Conservation (phyloP, 2,113 vertebrate species). For the Hippopotamus amphibius region DNA sequence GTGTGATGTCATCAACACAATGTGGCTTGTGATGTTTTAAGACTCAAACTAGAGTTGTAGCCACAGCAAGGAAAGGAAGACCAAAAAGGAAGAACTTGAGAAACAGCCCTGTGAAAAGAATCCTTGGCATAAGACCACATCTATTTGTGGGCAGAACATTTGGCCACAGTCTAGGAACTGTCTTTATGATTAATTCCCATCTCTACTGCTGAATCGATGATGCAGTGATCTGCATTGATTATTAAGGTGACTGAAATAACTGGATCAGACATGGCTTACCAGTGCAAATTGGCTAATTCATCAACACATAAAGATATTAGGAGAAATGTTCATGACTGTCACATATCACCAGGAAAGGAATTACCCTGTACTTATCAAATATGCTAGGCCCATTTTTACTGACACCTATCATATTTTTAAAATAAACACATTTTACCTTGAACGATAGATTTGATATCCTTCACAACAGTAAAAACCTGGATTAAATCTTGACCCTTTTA, state of each 20-base stretch:
- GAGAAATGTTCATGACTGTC: conserved; percentile 74
- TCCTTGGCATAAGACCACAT: conserved; percentile 7
- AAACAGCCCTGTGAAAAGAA: not conserved
- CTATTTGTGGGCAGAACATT: conserved; percentile 48
- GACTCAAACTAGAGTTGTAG: not conserved
- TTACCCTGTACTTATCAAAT: conserved; percentile 51
- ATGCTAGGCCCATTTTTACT: conserved; percentile 42
- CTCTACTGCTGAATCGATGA: conserved; percentile 71
- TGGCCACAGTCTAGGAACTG: conserved; percentile 62
- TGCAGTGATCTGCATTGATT: conserved; percentile 79
- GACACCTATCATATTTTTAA: conserved; percentile 44
- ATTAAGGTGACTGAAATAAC: conserved; percentile 79
- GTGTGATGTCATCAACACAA: not conserved
- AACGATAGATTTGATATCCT: not conserved
- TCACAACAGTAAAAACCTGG: not conserved
- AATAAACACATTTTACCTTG: conserved; percentile 54
- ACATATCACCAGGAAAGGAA: conserved; percentile 77
- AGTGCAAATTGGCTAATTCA: conserved; percentile 80
- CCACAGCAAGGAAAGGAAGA: conserved; percentile 45
- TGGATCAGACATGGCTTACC: conserved; percentile 74
- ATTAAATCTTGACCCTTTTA: conserved; percentile 46
- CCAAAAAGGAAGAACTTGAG: not conserved
- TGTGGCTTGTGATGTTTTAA: conserved; percentile 1
- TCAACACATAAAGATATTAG: conserved; percentile 77
- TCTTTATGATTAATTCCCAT: conserved; percentile 80